Percentiles rank a stretch among this genome's conserved stretches.
Conservation (phyloP, 2,797 vertebrate species). For the Platalea minor region DNA sequence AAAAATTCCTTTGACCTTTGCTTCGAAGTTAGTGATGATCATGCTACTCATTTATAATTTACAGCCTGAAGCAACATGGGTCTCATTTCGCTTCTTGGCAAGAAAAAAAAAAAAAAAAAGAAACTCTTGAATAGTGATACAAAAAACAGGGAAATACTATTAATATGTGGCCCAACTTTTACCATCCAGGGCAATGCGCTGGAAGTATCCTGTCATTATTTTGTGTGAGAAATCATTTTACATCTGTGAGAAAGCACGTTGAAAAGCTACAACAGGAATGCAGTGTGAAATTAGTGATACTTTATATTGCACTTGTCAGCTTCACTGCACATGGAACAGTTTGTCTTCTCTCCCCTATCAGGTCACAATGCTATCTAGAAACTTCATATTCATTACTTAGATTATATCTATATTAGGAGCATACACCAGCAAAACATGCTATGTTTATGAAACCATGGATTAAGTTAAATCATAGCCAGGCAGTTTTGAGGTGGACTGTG, state of each 20-base stretch:
- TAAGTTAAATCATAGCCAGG: background rate
- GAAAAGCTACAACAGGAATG: background rate
- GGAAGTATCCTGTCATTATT: background rate
- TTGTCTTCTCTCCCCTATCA: background rate
- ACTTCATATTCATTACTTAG: background rate
- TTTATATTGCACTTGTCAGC: background rate
- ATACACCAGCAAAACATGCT: background rate
- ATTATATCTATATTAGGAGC: background rate
- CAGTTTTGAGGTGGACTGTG: background rate
- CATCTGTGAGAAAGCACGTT: background rate
- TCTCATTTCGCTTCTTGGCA: background rate
- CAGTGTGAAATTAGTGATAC: background rate
- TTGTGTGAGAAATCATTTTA: background rate
- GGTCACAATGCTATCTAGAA: background rate
- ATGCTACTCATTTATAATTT: slow-evolving; percentile 61
- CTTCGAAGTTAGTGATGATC: slow-evolving; percentile 24
- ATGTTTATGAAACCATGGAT: background rate
- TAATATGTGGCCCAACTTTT: background rate
- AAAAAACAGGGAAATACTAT: background rate
- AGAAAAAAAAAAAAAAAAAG: background rate
- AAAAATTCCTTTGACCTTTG: slow-evolving; percentile 49
- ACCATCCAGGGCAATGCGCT: background rate
- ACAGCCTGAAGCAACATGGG: slow-evolving; percentile 16
- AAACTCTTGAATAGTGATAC: background rate
- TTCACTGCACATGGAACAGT: background rate